Conservation (phyloP, 23 tunicate genomes). For the Aplidium turbinatum region DNA sequence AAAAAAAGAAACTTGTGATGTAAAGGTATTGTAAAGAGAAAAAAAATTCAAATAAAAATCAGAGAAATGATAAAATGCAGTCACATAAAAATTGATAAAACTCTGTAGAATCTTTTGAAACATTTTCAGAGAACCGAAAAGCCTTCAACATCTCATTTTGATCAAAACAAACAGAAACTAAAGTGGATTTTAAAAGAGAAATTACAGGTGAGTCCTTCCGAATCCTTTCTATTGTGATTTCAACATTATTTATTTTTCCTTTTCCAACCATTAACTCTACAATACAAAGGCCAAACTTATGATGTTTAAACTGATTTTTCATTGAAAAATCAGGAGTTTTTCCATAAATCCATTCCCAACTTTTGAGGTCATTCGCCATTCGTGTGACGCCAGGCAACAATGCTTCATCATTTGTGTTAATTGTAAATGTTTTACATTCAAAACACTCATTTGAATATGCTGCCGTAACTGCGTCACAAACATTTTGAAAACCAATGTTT, state of each 20-base stretch:
- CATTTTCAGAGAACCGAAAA: no score
- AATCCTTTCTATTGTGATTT: neutral
- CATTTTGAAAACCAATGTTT: conserved; percentile 33
- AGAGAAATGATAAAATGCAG: no score
- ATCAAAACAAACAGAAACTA: no score
- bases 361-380: conserved; percentile 9
- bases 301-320: conserved; percentile 3
- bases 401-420: conserved; percentile 49
- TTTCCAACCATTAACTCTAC: conserved; percentile 10
- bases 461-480: conserved; percentile 31
- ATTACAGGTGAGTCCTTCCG: no score
- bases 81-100: no score
- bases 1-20: no score
- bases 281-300: conserved; percentile 4
- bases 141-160: no score
- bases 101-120: no score
- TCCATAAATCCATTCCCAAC: conserved; percentile 90
- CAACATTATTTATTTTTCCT: conserved; percentile 24
- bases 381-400: conserved; percentile 26
- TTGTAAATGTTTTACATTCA: conserved; percentile 5
- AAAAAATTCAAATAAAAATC: no score
- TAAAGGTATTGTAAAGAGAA: no score
- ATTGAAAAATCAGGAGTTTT: conserved; percentile 72
- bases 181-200: no score
- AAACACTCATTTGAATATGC: conserved; percentile 7